Percentiles rank a stretch among this genome's conserved stretches.
phyloP scores from a whole-genome alignment of 2,888 invertebrate species.

The Troides helena region DNA sequence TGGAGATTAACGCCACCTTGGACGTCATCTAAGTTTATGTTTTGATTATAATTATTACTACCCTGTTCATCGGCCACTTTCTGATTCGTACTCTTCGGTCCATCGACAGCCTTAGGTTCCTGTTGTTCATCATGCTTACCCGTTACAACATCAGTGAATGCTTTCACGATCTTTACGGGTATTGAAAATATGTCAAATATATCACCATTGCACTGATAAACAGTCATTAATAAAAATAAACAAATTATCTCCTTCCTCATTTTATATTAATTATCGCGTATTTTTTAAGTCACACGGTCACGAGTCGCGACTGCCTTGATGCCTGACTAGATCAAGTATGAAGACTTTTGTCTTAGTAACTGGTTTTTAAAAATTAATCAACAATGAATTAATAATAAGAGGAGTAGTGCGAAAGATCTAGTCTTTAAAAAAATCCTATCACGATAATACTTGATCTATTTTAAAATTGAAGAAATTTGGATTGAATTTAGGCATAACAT shows the following conservation, averaged over 20 bases:
- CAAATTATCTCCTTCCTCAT: slow-evolving; percentile 11
- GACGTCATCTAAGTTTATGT: slow-evolving; percentile 15
- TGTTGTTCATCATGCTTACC: neutral
- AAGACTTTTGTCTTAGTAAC: neutral
- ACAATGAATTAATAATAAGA: too few relatives aligned
- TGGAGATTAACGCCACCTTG: slow-evolving; percentile 9
- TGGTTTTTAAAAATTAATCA: neutral
- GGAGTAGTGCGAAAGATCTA: too few relatives aligned
- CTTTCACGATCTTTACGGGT: slow-evolving; percentile 1
- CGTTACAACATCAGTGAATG: slow-evolving; percentile 11
- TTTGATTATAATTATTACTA: slow-evolving; percentile 19
- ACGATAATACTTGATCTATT: too few relatives aligned
- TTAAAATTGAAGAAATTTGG: too few relatives aligned
- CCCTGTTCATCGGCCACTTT: slow-evolving; percentile 24
- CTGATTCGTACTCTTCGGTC: slow-evolving; percentile 1
- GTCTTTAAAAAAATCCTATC: too few relatives aligned
- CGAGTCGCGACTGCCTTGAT: neutral
- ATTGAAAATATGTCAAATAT: neutral
- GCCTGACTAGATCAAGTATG: neutral
- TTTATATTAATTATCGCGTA: neutral
- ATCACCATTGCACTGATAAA: slow-evolving; percentile 17
- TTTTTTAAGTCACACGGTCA: neutral
- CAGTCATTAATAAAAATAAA: slow-evolving; percentile 4
- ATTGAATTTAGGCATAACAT: too few relatives aligned
- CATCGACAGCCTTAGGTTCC: neutral